Evolutionary conservation across 2,797 vertebrate genomes (phyloP).

Genomic region (Eulemur coronatus): DNA sequence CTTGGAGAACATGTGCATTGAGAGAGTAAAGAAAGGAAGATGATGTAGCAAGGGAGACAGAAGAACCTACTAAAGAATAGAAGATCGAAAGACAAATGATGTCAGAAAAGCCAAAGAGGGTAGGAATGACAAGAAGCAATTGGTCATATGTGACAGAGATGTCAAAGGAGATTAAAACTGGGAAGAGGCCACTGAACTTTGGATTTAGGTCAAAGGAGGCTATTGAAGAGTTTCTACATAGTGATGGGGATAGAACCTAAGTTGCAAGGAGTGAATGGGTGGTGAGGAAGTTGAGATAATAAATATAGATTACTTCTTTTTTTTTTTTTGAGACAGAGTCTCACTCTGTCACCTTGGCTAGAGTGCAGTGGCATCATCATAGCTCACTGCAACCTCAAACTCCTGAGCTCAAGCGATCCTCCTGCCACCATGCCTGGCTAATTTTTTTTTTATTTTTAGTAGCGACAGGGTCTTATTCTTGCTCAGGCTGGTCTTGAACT

Average conservation of each 20-base stretch:
- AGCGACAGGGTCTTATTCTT: no score
- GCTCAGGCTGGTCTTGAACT: no score
- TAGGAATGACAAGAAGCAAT: background rate
- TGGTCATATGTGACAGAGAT: background rate
- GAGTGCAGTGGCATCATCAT: background rate
- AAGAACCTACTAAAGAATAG: background rate
- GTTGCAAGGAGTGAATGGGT: background rate
- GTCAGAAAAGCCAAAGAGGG: background rate
- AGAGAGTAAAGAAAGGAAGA: background rate
- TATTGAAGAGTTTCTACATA: background rate
- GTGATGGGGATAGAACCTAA: background rate
- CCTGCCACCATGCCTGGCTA: no score
- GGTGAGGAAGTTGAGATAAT: background rate
- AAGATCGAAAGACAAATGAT: background rate
- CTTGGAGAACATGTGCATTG: fast-evolving
- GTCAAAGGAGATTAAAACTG: background rate
- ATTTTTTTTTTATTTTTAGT: no score
- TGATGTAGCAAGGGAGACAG: fast-evolving
- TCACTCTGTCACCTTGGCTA: background rate
- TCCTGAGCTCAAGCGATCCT: no score
- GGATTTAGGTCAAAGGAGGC: background rate
- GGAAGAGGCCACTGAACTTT: background rate
- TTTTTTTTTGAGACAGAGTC: background rate
- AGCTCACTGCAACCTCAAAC: background rate
- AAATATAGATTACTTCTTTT: background rate